phyloP scores from a whole-genome alignment of 2,113 vertebrate species.

The Thamnophis sirtalis region DNA sequence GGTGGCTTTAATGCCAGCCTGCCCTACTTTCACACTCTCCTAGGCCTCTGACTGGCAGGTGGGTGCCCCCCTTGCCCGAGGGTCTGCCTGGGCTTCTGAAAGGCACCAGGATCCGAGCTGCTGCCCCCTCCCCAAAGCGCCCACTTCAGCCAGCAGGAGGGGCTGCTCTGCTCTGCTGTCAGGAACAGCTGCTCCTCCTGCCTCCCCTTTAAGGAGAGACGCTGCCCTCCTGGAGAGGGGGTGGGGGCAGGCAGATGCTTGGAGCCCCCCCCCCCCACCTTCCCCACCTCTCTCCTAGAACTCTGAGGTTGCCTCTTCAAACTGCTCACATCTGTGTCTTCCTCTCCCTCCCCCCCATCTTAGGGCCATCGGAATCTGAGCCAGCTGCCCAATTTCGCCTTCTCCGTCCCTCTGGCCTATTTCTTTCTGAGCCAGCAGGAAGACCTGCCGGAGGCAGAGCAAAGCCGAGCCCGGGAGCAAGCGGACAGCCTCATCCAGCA shows the following conservation, averaged over 20 bases:
- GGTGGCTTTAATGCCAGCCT: neutral
- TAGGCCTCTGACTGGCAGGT: neutral
- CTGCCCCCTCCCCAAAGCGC: neutral
- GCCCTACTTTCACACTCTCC: neutral
- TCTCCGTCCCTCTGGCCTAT: constrained; percentile 86
- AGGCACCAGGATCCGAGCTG: neutral
- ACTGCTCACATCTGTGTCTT: neutral
- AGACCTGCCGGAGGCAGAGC: constrained; percentile 74
- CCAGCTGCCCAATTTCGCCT: constrained; percentile 95
- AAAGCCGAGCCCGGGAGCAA: constrained; percentile 61
- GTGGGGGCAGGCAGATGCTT: neutral
- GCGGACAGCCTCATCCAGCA: constrained; percentile 78
- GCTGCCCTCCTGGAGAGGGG: neutral
- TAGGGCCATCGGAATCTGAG: constrained; percentile 91
- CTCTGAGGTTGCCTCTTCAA: neutral
- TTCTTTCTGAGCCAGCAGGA: constrained; percentile 89
- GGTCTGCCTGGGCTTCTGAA: neutral
- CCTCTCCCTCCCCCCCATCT: neutral
- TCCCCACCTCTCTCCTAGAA: neutral
- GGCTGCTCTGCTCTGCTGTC: neutral
- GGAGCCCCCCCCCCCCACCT: neutral
- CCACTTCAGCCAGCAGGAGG: neutral
- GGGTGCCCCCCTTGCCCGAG: neutral
- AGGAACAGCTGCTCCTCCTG: neutral
- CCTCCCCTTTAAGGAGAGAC: neutral